A percentile compares a stretch with the other conserved stretches of the same genome.
These are phyloP conservation scores for Thamnophis elegans DNA, from an alignment of 2,797 vertebrate genomes.

Conservation along the genomic window DNA sequence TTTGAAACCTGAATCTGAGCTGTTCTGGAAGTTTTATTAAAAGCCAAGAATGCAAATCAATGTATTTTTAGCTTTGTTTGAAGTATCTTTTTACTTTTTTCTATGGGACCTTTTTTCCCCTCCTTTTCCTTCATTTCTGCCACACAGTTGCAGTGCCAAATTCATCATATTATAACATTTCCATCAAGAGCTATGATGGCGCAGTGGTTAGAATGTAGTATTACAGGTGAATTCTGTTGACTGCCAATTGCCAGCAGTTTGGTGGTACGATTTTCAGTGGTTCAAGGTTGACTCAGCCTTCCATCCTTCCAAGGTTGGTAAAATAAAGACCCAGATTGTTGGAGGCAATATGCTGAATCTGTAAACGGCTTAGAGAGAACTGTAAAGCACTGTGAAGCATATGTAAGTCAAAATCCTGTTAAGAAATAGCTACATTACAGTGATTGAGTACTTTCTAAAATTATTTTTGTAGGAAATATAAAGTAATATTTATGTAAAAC, in stretches of 20 bases:
- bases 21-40: neutral
- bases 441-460: neutral
- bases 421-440: neutral
- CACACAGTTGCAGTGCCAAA: neutral
- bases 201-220: neutral
- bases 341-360: neutral
- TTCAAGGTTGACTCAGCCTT: neutral
- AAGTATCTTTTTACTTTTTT: conserved; percentile 20
- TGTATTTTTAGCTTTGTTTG: neutral
- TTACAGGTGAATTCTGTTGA: neutral
- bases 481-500: neutral
- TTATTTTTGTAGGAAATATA: neutral
- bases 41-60: neutral
- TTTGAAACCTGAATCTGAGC: neutral
- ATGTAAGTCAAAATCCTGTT: neutral
- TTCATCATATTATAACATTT: neutral
- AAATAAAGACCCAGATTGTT: neutral
- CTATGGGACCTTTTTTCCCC: neutral
- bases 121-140: neutral
- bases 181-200: neutral
- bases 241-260: no score
- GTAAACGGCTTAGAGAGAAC: neutral
- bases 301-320: neutral
- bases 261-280: neutral
- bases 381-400: no score